Evolutionary conservation across 2,888 invertebrate genomes (phyloP).

Genomic region (Harpagoxenus sublaevis): DNA sequence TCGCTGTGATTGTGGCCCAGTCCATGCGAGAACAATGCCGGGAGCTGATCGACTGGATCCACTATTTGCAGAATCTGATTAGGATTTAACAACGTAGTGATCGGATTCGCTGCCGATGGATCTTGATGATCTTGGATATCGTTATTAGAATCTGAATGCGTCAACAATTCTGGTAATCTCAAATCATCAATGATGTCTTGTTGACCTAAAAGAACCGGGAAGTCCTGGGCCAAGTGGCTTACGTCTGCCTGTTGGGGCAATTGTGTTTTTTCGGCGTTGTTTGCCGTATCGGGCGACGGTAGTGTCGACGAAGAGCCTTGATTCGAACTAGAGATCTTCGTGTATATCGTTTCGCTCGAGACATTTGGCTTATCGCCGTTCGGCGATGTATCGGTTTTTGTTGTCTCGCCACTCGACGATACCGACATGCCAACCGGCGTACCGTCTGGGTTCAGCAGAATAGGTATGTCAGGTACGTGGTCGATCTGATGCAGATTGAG

Average conservation of each 20-base stretch:
- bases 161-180: slow-evolving; percentile 79
- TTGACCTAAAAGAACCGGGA: slow-evolving; percentile 80
- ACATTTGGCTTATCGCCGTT: slow-evolving; percentile 17
- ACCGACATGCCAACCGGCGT: slow-evolving; percentile 78
- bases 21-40: slow-evolving; percentile 83
- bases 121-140: slow-evolving; percentile 76
- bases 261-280: slow-evolving; percentile 84
- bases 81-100: slow-evolving; percentile 82
- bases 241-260: slow-evolving; percentile 66
- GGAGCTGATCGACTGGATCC: slow-evolving; percentile 85
- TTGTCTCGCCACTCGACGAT: slow-evolving; percentile 14
- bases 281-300: slow-evolving; percentile 82
- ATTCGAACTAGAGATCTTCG: slow-evolving; percentile 74
- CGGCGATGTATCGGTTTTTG: slow-evolving; percentile 39
- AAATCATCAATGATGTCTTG: slow-evolving; percentile 82
- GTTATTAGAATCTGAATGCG: slow-evolving; percentile 80
- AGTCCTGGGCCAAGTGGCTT: slow-evolving; percentile 77
- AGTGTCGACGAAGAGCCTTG: slow-evolving; percentile 75
- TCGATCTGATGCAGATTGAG: slow-evolving; percentile 81
- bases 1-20: slow-evolving; percentile 78
- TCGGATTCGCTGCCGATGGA: slow-evolving; percentile 72
- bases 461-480: slow-evolving; percentile 84
- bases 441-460: slow-evolving; percentile 83
- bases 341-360: slow-evolving; percentile 70
- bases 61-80: slow-evolving; percentile 84